Base-by-base conservation (phyloP, 2,113 vertebrate genomes). In the Hylia prasina region DNA sequence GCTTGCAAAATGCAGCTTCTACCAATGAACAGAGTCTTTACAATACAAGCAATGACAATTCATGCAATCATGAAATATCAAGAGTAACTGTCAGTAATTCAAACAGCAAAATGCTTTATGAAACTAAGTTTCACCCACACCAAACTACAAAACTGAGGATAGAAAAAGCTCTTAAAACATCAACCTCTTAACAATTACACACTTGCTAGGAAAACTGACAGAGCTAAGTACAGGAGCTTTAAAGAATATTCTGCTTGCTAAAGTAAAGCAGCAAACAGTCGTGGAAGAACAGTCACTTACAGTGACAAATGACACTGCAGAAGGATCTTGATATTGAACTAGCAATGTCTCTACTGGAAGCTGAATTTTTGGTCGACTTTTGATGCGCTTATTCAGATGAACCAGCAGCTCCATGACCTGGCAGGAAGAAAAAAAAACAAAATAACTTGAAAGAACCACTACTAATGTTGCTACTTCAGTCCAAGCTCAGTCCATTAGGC, bases 401-500 rank as follows among this genome's bases (percentile, higher is more conserved):
- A 99, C 99, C 93, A 99, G 97, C 72, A 99, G 94, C 91, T 99
- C 99, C 99, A 99, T 99, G 25, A 99, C 99, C 99, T 99, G 91
- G 39, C 27, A 90, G 27, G 15, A 54, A 86, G 8, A 1, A 35
- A 76, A 94, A 79, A 86, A 65, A 89, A 37, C 19, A 30, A 37
- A 44, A 53, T 30, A 17, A 48, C 8, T 40, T 72, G 7, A 72
- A 48, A 96, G 28, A 78, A n/a, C 13, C 15, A 87, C 7, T 4
- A 24, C 5, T 54, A n/a, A 53, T 42, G 28, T 81, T 73, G 75
- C 25, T n/a, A 25, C 13, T 68, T 37, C 27, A 6, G 7, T 47
- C 20, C 22, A 57, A 21, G 5, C 30, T 35, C 39, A 39, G 9
- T 33, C 25, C 65, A 81, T 9, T 27, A 50, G 47, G 47, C 4